Percentiles rank a stretch among this genome's conserved stretches.
Conservation (phyloP, 2,113 vertebrate species). For the Heterochromis multidens region DNA sequence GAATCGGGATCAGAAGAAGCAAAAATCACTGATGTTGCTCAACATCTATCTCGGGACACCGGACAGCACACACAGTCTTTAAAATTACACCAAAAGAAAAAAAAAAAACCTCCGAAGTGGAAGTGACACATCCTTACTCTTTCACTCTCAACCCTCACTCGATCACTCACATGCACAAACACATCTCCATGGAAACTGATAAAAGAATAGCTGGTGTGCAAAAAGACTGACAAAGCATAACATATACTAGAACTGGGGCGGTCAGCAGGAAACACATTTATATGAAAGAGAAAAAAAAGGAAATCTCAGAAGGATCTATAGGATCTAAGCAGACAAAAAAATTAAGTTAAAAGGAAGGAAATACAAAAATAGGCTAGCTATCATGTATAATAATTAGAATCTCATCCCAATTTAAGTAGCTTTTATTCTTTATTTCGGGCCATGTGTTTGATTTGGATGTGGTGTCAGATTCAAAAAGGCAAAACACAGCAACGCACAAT, state of each 20-base stretch:
- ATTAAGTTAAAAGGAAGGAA: background rate
- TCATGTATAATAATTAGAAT: background rate
- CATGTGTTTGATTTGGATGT: background rate
- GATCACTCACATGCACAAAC: constrained; percentile 13
- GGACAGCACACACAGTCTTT: background rate
- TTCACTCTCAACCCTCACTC: constrained; percentile 44
- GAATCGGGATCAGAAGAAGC: background rate
- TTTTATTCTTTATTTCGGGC: background rate
- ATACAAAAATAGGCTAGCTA: background rate
- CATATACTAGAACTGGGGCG: background rate
- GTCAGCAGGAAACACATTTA: constrained; percentile 3
- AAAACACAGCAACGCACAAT: background rate
- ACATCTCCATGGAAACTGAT: constrained; percentile 75
- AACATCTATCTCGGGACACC: background rate
- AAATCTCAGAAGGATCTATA: background rate
- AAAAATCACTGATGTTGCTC: background rate
- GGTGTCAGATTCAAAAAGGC: background rate
- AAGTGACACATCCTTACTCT: constrained; percentile 50
- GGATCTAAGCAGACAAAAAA: background rate
- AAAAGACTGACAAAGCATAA: constrained; percentile 45
- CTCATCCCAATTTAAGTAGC: background rate
- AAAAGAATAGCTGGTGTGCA: constrained; percentile 61
- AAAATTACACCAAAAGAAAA: background rate
- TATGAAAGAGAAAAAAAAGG: background rate
- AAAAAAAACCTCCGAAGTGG: background rate